Base-by-base conservation (phyloP, 2,888 invertebrate genomes). In the Brachynemurus nebulosus region DNA sequence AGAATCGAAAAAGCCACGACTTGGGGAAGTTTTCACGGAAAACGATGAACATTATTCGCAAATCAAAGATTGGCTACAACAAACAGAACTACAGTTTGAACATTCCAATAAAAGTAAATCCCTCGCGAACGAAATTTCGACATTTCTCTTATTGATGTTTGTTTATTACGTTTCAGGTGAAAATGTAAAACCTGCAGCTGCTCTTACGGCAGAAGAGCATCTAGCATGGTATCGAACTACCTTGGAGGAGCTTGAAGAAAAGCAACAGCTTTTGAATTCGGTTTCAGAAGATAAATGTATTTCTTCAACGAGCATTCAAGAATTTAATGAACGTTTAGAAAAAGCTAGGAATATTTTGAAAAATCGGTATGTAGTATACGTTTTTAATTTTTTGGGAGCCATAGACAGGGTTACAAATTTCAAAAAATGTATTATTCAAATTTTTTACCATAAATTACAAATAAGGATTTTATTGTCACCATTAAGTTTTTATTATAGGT, bases 1-100 rank as follows among this genome's bases (percentile, higher is more conserved):
- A 33, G 62, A 62, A 47, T 60, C 60, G 6, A 65, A 65, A 48
- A 65, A 64, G 49, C 61, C 64, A 4, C 59, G 63, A 9, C 52
- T 64, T 4, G 61, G 62, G 18, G 60, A 53, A 40, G 53, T 53
- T 4, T 19, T 25, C 14, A 19, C 38, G n/a, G 42, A 42, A 42
- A 19, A 18, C 4, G 37, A 37, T 12, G 37, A 44, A 12, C 14
- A 38, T n/a, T 12, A 25, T 19, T 20, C 18, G 2, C n/a, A 17
- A 12, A n/a, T 44, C n/a, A 25, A 14, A 20, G 30, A 44, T n/a
- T 44, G 44, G 44, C 14, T 44, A 20, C 23, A 18, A 25, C 37
- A 44, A 25, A 38, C 19, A 30, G 44, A 44, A 27, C 11, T 37
- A 17, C 21, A 44, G 20, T 27, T 23, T 37, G 34, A 38, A 38